Conservation (phyloP, 2,888 invertebrate species). For the Sicus ferrugineus region DNA sequence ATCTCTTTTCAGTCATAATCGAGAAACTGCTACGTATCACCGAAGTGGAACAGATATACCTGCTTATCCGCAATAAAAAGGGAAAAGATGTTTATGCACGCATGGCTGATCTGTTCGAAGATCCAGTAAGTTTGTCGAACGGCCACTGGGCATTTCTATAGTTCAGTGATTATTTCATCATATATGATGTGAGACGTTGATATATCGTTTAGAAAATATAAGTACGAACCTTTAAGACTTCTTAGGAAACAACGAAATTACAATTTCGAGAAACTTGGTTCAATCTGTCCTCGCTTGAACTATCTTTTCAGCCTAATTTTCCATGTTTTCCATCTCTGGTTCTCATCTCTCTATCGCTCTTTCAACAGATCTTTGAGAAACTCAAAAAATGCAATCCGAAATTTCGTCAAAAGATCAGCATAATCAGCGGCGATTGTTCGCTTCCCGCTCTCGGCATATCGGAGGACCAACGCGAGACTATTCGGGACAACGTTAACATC, state of each 20-base stretch:
- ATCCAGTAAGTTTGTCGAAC: constrained; percentile 70
- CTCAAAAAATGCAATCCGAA: constrained; percentile 55
- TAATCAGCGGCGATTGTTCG: constrained; percentile 64
- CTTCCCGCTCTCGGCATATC: constrained; percentile 62
- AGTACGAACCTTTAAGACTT: not conserved
- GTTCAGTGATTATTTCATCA: no score
- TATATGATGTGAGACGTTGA: no score
- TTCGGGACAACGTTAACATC: constrained; percentile 66
- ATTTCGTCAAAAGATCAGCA: constrained; percentile 62
- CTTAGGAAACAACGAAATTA: no score
- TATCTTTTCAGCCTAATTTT: not conserved
- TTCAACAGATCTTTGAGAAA: constrained; percentile 52
- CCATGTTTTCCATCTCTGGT: not conserved
- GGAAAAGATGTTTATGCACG: constrained; percentile 74
- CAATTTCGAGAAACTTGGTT: no score
- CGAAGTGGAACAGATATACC: constrained; percentile 68
- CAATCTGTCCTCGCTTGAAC: no score
- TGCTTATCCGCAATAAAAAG: constrained; percentile 70
- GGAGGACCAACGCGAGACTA: constrained; percentile 57
- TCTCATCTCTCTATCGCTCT: not conserved
- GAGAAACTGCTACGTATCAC: constrained; percentile 71
- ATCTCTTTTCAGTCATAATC: constrained; percentile 67
- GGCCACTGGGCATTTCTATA: no score
- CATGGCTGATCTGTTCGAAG: constrained; percentile 76
- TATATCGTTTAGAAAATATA: not conserved